A percentile compares a stretch with the other conserved stretches of the same genome.
phyloP scores from a whole-genome alignment of 2,888 invertebrate species.

The Harpalus rubripes region DNA sequence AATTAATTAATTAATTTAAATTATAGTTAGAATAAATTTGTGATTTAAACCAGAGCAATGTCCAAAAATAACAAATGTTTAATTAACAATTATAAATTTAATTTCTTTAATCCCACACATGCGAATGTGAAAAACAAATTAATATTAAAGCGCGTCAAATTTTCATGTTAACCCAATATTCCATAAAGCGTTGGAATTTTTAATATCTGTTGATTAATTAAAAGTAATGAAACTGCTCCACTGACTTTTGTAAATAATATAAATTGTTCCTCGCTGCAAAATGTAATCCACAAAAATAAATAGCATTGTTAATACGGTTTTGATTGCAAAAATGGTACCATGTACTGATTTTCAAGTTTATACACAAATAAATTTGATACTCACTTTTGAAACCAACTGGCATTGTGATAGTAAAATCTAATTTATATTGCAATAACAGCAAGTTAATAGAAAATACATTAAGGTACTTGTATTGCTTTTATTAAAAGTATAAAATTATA shows the following conservation, averaged over 20 bases:
- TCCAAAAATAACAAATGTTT: not conserved
- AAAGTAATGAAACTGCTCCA: conserved; percentile 38
- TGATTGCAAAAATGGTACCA: conserved; percentile 5
- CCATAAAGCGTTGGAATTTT: conserved; percentile 21
- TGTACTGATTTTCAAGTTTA: not conserved
- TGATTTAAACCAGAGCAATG: not conserved
- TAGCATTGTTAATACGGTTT: conserved; percentile 2
- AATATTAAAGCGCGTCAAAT: conserved; percentile 38
- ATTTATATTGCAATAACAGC: conserved; percentile 23
- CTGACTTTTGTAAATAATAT: conserved; percentile 39
- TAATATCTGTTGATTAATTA: conserved; percentile 47
- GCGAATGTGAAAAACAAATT: conserved; percentile 20
- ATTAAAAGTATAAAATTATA: conserved; percentile 48
- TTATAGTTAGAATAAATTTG: not conserved
- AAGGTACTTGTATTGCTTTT: conserved; percentile 38
- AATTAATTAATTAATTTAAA: not conserved
- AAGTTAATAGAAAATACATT: conserved; percentile 50
- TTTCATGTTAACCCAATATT: conserved; percentile 19
- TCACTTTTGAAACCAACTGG: not conserved
- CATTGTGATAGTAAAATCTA: conserved; percentile 14
- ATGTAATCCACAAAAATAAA: conserved; percentile 19
- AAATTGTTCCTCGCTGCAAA: conserved; percentile 13
- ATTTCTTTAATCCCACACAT: not conserved
- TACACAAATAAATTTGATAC: conserved; percentile 39
- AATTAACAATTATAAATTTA: conserved; percentile 23